Conservation (phyloP, 2,888 invertebrate species). For the Leptarthrus brevirostris region DNA sequence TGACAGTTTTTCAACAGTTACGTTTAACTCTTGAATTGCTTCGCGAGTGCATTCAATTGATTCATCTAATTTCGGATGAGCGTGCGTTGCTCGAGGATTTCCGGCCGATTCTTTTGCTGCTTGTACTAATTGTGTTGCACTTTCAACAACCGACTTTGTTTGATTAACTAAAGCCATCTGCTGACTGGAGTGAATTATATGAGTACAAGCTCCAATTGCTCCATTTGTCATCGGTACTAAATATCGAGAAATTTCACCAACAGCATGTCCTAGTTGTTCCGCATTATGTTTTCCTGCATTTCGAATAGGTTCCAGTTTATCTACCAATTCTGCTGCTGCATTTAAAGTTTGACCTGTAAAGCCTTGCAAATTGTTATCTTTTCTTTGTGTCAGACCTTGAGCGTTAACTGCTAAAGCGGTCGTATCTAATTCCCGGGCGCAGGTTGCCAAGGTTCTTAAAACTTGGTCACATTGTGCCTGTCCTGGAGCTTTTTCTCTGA, state of each 20-base stretch:
- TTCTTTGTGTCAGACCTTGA: slow-evolving; percentile 77
- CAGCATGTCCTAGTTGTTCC: slow-evolving; percentile 91
- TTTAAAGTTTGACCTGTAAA: slow-evolving; percentile 84
- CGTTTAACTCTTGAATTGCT: slow-evolving; percentile 83
- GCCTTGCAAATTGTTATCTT: slow-evolving; percentile 78
- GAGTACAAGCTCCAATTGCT: slow-evolving; percentile 88
- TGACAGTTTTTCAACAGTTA: slow-evolving; percentile 82
- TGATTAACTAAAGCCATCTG: slow-evolving; percentile 91
- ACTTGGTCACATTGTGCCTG: slow-evolving; percentile 92
- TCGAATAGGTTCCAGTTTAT: slow-evolving; percentile 86
- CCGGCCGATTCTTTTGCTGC: slow-evolving; percentile 91
- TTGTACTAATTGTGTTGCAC: slow-evolving; percentile 85
- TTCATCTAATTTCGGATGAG: slow-evolving; percentile 88
- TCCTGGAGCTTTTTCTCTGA: slow-evolving; percentile 95
- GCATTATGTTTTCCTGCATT: slow-evolving; percentile 90
- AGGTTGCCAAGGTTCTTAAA: slow-evolving; percentile 79
- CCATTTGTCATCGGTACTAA: slow-evolving; percentile 88
- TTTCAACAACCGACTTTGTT: slow-evolving; percentile 93
- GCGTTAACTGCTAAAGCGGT: slow-evolving; percentile 90
- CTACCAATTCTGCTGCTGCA: slow-evolving; percentile 82
- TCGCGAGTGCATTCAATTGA: slow-evolving; percentile 80
- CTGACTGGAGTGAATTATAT: slow-evolving; percentile 86
- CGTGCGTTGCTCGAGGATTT: slow-evolving; percentile 86
- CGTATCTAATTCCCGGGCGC: slow-evolving; percentile 85
- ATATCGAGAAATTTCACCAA: slow-evolving; percentile 79